A percentile compares a stretch with the other conserved stretches of the same genome.
These are phyloP conservation scores for Hydrolagus affinis DNA, from an alignment of 2,113 vertebrate genomes.

Conservation along the genomic window DNA sequence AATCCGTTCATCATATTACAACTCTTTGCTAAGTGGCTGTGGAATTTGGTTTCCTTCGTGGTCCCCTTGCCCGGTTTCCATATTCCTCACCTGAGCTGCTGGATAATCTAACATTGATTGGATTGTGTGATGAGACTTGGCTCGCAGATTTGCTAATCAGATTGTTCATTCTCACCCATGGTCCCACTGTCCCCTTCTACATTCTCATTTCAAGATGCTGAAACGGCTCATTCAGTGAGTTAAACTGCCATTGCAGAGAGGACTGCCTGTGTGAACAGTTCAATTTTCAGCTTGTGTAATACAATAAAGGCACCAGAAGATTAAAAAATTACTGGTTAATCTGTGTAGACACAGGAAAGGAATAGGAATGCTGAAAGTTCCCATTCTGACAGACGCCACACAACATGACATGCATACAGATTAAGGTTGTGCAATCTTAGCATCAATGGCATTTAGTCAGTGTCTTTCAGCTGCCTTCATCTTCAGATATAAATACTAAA, in stretches of 20 bases:
- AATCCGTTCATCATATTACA: neutral
- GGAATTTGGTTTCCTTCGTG: neutral
- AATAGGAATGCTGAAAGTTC: neutral
- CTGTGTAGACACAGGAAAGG: neutral
- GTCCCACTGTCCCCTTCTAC: neutral
- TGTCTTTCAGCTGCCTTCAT: neutral
- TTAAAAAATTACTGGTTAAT: constrained; percentile 1
- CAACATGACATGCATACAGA: neutral
- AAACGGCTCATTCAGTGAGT: constrained; percentile 1
- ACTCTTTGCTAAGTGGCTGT: neutral
- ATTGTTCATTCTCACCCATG: neutral
- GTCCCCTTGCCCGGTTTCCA: neutral
- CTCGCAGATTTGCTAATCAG: neutral
- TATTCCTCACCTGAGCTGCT: neutral
- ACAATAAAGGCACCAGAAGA: neutral
- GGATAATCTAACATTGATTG: neutral
- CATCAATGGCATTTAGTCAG: neutral
- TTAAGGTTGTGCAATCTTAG: neutral
- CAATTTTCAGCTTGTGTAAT: neutral
- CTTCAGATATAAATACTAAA: neutral
- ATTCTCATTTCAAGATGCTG: neutral
- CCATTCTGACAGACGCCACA: neutral
- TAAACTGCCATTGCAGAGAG: neutral
- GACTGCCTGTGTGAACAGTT: neutral
- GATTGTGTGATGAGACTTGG: neutral